Conservation (phyloP, 2,113 vertebrate species). For the Laticauda laticaudata region DNA sequence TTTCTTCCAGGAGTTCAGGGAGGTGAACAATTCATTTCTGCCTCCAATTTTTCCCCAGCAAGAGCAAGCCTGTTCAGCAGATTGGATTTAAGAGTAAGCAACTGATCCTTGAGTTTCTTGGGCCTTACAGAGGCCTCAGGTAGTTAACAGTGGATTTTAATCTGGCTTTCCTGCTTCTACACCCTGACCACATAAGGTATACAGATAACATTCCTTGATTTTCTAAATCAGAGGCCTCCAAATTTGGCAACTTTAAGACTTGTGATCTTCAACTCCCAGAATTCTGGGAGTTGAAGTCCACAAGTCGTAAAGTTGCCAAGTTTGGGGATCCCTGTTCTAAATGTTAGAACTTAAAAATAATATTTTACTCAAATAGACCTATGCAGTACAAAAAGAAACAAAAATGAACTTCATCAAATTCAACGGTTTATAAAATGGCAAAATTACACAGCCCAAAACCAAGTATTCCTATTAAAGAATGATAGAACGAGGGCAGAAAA, state of each 20-base stretch:
- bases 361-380: neutral
- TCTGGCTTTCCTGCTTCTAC: neutral
- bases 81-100: neutral
- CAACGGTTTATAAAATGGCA: neutral
- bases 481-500: neutral
- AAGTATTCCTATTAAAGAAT: neutral
- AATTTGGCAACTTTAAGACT: no score
- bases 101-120: neutral
- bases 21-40: neutral
- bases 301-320: no score
- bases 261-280: no score
- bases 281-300: no score
- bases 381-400: neutral
- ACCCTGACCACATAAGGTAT: constrained; percentile 29
- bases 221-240: neutral
- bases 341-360: neutral
- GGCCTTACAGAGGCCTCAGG: neutral
- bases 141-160: neutral
- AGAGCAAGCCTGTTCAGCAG: neutral
- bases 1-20: neutral
- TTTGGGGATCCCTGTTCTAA: neutral
- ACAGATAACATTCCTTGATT: constrained; percentile 38
- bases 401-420: neutral
- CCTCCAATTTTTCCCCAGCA: neutral
- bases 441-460: neutral